A percentile compares a stretch with the other conserved stretches of the same genome.
phyloP scores from a whole-genome alignment of 2,797 vertebrate genomes.

The Streptopelia turtur region DNA sequence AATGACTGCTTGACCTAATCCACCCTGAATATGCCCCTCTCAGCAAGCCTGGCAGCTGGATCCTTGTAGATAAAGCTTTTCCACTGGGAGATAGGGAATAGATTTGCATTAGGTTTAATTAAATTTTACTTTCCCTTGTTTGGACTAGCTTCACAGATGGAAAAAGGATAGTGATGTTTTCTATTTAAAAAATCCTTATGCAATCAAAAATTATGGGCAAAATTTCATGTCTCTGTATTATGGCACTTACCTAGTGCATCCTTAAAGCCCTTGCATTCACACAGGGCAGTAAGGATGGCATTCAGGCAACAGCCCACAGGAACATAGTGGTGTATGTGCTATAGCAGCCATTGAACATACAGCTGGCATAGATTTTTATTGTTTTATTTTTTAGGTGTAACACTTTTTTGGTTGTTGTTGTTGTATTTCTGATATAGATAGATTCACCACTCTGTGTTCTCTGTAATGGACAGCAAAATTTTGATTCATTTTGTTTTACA shows the following conservation, averaged over 20 bases:
- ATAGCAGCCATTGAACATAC: neutral
- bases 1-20: neutral
- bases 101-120: constrained; percentile 36
- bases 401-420: neutral
- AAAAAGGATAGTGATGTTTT: neutral
- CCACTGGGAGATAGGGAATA: neutral
- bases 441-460: neutral
- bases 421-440: neutral
- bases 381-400: neutral
- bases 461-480: neutral
- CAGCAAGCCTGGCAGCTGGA: constrained; percentile 8
- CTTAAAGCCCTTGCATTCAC: neutral
- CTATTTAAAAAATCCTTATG: neutral
- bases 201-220: neutral
- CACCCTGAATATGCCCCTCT: neutral
- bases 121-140: constrained; percentile 18
- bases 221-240: neutral
- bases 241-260: neutral
- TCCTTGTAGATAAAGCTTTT: constrained; percentile 38
- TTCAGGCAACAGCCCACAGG: neutral
- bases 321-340: neutral
- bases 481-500: neutral
- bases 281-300: accelerated
- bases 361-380: neutral
- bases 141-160: neutral